Evolutionary conservation across 2,113 vertebrate species (phyloP).

Genomic region (Garra rufa): DNA sequence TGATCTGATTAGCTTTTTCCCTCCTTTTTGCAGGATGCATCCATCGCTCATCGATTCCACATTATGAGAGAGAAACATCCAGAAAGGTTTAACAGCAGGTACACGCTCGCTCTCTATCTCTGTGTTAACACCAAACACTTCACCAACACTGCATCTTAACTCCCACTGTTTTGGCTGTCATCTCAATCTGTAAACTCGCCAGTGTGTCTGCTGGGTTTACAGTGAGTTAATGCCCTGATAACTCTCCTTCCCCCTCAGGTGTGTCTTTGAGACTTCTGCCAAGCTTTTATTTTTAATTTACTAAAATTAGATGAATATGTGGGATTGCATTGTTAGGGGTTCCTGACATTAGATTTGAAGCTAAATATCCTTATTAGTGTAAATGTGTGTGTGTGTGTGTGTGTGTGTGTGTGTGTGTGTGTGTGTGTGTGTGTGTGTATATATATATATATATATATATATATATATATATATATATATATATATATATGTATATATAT

Average conservation of each 20-base stretch:
- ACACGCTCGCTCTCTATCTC: conserved; percentile 18
- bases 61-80: conserved; percentile 97
- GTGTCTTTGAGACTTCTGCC: neutral
- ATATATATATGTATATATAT: no score
- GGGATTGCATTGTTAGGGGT: neutral
- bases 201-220: conserved; percentile 42
- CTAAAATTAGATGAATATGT: neutral
- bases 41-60: conserved; percentile 94
- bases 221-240: conserved; percentile 33
- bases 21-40: conserved; percentile 83
- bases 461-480: no score
- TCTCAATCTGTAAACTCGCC: conserved; percentile 48
- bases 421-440: no score
- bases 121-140: conserved; percentile 49
- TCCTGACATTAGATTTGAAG: neutral
- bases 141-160: conserved; percentile 54
- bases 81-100: conserved; percentile 93
- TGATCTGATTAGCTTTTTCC: neutral
- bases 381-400: no score
- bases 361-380: neutral
- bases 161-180: conserved; percentile 50
- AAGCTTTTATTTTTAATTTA: neutral
- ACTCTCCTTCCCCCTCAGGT: neutral
- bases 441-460: no score
- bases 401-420: no score